phyloP scores from a whole-genome alignment of 1,140 invertebrate genomes.

The Halictus rubicundus region DNA sequence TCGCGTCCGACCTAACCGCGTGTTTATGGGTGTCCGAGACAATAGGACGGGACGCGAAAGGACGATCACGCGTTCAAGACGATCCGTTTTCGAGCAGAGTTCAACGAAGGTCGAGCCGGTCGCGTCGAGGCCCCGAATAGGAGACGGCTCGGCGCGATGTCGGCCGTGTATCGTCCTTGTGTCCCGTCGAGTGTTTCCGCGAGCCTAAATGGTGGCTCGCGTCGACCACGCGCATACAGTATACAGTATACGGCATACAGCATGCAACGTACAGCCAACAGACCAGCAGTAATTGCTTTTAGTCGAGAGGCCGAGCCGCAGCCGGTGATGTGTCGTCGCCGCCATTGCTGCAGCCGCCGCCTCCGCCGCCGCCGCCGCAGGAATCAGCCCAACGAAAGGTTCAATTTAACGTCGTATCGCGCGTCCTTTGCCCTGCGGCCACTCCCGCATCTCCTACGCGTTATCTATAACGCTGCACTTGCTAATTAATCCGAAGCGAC shows the following conservation, averaged over 20 bases:
- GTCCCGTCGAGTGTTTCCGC: slow-evolving; percentile 17
- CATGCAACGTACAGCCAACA: too few relatives aligned
- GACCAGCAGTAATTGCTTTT: slow-evolving; percentile 60
- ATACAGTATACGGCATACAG: too few relatives aligned
- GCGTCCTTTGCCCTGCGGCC: slow-evolving; percentile 33
- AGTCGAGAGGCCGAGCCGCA: slow-evolving; percentile 33
- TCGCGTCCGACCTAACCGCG: too few relatives aligned
- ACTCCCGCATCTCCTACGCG: slow-evolving; percentile 51
- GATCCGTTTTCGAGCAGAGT: too few relatives aligned
- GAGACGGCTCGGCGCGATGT: slow-evolving; percentile 53
- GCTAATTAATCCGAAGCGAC: slow-evolving; percentile 65
- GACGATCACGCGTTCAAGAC: too few relatives aligned
- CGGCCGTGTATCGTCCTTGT: slow-evolving; percentile 41
- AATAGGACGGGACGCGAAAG: slow-evolving; percentile 31
- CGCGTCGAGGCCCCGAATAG: slow-evolving; percentile 5
- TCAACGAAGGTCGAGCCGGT: too few relatives aligned
- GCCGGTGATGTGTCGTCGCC: slow-evolving; percentile 8
- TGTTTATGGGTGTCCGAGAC: too few relatives aligned
- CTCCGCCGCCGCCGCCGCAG: slow-evolving; percentile 36
- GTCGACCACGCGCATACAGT: slow-evolving; percentile 1
- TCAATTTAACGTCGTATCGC: slow-evolving; percentile 66
- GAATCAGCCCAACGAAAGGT: slow-evolving; percentile 63
- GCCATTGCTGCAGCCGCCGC: too few relatives aligned
- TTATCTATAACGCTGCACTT: slow-evolving; percentile 67
- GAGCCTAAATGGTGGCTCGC: not conserved